A percentile compares a stretch with the other conserved stretches of the same genome.
Evolutionary conservation across 2,797 vertebrate genomes (phyloP).

Genomic region (Rhynchonycteris naso): DNA sequence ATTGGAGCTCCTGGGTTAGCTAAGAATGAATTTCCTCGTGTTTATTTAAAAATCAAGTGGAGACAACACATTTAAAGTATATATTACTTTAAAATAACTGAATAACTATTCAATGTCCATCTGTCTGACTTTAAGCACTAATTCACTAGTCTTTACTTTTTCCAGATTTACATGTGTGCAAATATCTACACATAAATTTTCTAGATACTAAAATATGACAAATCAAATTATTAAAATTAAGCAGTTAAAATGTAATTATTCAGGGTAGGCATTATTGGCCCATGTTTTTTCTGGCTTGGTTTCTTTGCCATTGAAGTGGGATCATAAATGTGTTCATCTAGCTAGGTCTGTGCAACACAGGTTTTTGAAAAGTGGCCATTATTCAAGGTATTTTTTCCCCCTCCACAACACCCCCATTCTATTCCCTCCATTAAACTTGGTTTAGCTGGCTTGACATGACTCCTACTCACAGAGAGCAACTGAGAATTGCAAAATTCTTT

Average conservation of each 20-base stretch:
- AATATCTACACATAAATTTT: background rate
- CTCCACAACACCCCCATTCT: background rate
- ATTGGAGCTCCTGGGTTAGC: background rate
- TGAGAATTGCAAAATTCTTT: background rate
- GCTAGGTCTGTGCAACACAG: background rate
- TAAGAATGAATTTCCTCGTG: slow-evolving; percentile 37
- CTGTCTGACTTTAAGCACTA: background rate
- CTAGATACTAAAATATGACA: slow-evolving; percentile 13
- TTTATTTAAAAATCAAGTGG: slow-evolving; percentile 49
- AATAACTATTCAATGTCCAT: background rate
- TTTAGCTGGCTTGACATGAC: background rate
- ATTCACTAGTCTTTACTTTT: background rate
- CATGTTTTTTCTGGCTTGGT: background rate
- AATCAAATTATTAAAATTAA: background rate
- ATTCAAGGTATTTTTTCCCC: background rate
- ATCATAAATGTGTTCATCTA: background rate
- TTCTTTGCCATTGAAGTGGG: background rate
- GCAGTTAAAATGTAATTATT: background rate
- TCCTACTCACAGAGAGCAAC: background rate
- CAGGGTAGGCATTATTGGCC: background rate
- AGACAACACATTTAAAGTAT: background rate
- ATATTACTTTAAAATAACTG: background rate
- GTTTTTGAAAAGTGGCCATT: slow-evolving; percentile 24
- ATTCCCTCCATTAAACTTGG: background rate
- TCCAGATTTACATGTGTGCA: background rate